phyloP scores from a whole-genome alignment of 2,113 vertebrate species.

The Cyphomyrus discorhynchus region DNA sequence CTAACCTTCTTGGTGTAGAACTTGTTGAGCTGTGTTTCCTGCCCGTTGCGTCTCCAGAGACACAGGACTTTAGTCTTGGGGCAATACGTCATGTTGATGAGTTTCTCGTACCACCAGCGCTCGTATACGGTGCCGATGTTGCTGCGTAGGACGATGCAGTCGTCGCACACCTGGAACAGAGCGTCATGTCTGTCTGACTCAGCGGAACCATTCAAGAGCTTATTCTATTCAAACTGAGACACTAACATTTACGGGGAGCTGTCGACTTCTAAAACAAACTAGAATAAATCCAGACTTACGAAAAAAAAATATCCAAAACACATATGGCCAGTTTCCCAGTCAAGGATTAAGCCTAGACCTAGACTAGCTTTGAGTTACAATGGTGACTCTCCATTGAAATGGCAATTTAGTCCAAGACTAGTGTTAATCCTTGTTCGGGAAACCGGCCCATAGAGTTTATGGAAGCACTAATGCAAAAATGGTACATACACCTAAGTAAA shows the following conservation, averaged over 20 bases:
- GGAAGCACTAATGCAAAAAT: background rate
- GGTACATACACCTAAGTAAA: background rate
- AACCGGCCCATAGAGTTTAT: background rate
- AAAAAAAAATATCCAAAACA: background rate
- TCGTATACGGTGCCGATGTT: conserved; percentile 91
- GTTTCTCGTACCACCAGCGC: conserved; percentile 98
- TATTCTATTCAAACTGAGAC: background rate
- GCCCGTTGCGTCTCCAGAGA: conserved; percentile 90
- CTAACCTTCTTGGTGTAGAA: conserved; percentile 97
- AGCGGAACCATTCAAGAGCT: background rate
- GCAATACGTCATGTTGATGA: conserved; percentile 99
- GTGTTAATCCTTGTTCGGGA: no score
- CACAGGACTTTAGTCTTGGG: conserved; percentile 97
- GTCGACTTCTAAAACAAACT: background rate
- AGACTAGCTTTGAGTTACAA: no score
- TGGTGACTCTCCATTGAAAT: no score
- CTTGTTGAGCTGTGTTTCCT: conserved; percentile 96
- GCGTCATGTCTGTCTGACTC: background rate
- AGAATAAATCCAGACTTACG: background rate
- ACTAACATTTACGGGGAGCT: background rate
- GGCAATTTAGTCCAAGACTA: no score
- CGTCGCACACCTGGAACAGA: conserved; percentile 80
- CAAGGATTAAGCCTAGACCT: no score
- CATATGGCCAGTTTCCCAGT: no score
- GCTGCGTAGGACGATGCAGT: conserved; percentile 91